Conservation (phyloP, 2,888 invertebrate genomes). For the Melipona bicolor region DNA sequence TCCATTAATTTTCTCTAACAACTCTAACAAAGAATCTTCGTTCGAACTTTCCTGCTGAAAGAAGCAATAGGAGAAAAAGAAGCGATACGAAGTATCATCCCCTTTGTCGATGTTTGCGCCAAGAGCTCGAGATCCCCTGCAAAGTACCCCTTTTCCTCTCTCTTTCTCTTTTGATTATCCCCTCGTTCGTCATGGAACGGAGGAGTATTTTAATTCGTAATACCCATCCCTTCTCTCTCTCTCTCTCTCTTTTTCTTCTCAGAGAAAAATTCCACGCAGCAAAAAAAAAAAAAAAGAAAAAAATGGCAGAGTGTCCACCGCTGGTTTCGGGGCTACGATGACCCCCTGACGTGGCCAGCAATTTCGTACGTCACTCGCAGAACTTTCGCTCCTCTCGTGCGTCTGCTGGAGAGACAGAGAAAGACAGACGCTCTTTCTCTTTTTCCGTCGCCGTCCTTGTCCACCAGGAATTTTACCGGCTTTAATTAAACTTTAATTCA, state of each 20-base stretch:
- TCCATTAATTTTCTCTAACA: neutral
- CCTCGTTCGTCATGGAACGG: conserved; percentile 36
- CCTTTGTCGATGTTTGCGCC: conserved; percentile 62
- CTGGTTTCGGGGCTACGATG: conserved; percentile 44
- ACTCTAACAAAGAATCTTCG: neutral
- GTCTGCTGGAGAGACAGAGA: conserved; percentile 17
- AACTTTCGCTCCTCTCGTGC: conserved; percentile 49
- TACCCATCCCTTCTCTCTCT: conserved; percentile 6
- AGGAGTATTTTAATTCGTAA: conserved; percentile 69
- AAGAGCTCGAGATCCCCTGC: conserved; percentile 54
- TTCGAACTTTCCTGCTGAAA: neutral
- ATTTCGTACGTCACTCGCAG: conserved; percentile 71
- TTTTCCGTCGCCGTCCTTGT: conserved; percentile 25
- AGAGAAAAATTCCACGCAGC: neutral
- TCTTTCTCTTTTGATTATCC: conserved; percentile 12
- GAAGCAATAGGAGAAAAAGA: neutral
- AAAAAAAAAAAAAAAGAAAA: neutral
- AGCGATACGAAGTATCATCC: conserved; percentile 62
- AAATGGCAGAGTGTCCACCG: conserved; percentile 35
- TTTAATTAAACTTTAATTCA: conserved; percentile 74
- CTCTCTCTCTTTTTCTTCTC: neutral
- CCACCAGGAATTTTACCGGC: conserved; percentile 62
- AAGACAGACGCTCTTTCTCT: neutral
- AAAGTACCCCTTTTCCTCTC: conserved; percentile 43
- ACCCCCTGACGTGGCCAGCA: conserved; percentile 54